Base-by-base conservation (phyloP, 2,797 vertebrate genomes). In the Myotis daubentonii region DNA sequence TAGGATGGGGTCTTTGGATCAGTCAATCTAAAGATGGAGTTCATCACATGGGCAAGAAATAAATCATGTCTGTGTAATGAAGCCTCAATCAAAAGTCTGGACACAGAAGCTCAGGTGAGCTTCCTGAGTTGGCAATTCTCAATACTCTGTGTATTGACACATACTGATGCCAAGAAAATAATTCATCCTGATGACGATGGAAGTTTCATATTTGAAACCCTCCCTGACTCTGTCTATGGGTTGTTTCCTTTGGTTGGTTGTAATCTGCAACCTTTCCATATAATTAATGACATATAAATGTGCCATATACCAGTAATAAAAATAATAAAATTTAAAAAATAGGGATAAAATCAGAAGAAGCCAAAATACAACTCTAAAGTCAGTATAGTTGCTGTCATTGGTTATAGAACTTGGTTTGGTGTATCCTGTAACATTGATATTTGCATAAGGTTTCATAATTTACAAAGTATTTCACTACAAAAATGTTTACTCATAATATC, bases 381-480 rank as follows among this genome's bases (percentile, higher is more conserved):
- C 38, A 87, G 47, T 76, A 49, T 2, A 80, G 47, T 55, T 95
- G 47, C 49, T 65, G 16, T 81, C 62, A 76, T 19, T 70, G 66
- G 36, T 53, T 74, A 22, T 70, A 57, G 3, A 83, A 89, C 74
- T 75, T 93, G 57, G 30, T 57, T 66, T 87, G 33, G 62, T 92
- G 25, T 80, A 84, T 80, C 47, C 60, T 80, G 28, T 93, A 19
- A 76, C 12, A 85, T 53, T 80, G 57, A 84, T 33, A 89, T 36
- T 93, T 86, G 13, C 7, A 55, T 65, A 89, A 88, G 38, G 5
- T 55, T 91, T 82, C 74, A 93, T 75, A 94, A 93, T 91, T 91
- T 89, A 30, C n/a, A 71, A 80, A 80, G 3, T 72, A 33, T 68
- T 72, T 72, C 55, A 89, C 28, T 49, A 92, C 5, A 81, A 84